Percentiles rank a stretch among this genome's conserved stretches.
These are phyloP conservation scores for Hoplodrina blanda DNA, from an alignment of 2,888 invertebrate species.

Conservation along the genomic window DNA sequence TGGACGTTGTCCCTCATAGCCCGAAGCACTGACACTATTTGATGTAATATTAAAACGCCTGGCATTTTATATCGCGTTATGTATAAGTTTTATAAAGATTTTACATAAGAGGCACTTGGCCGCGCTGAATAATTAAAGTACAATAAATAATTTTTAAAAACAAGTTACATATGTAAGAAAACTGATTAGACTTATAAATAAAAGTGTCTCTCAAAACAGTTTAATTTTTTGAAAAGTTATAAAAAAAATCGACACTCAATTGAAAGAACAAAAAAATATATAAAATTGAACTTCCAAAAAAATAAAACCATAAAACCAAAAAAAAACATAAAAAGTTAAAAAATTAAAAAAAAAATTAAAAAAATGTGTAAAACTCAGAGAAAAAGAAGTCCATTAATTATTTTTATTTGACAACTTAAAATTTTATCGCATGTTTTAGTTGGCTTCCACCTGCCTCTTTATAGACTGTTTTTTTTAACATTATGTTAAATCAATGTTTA, in stretches of 20 bases:
- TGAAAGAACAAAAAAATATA: slow-evolving; percentile 72
- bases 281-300: slow-evolving; percentile 75
- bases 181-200: slow-evolving; percentile 82
- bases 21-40: slow-evolving; percentile 70
- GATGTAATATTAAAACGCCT: slow-evolving; percentile 72
- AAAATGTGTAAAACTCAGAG: slow-evolving; percentile 71
- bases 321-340: slow-evolving; percentile 69
- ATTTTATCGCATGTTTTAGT: slow-evolving; percentile 71
- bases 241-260: slow-evolving; percentile 75
- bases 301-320: slow-evolving; percentile 68
- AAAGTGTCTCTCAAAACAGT: slow-evolving; percentile 85
- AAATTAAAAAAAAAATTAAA: slow-evolving; percentile 68
- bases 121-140: slow-evolving; percentile 85
- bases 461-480: slow-evolving; percentile 58
- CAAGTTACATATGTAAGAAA: slow-evolving; percentile 83
- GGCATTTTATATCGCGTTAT: slow-evolving; percentile 79
- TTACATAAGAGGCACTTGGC: slow-evolving; percentile 85
- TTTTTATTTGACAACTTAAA: slow-evolving; percentile 75
- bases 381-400: slow-evolving; percentile 67
- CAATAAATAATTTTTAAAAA: slow-evolving; percentile 87
- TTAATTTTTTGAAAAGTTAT: slow-evolving; percentile 82
- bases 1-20: slow-evolving; percentile 63
- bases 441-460: slow-evolving; percentile 65
- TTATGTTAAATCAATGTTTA: slow-evolving; percentile 58
- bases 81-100: slow-evolving; percentile 88